Evolutionary conservation across 1,140 invertebrate genomes (phyloP), one percentile per base, ranked within the genome.

Genomic region (Panagrolaimus sp.): DNA sequence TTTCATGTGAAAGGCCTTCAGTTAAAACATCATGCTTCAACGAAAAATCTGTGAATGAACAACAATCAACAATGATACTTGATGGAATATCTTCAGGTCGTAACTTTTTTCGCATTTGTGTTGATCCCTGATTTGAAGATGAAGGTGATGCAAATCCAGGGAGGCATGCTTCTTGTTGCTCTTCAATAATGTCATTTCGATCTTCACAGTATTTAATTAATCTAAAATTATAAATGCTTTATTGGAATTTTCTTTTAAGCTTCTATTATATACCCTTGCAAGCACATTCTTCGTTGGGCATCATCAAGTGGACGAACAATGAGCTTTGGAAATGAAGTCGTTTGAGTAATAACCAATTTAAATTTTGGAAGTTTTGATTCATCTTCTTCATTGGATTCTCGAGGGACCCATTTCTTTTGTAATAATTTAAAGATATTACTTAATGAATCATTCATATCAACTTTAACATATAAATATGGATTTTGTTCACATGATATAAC

Each of bases 401-500:
- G 21, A 1, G 52, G 52, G 14, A 58, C 15, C 73, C 74, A 75
- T 75, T 75, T 75, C 38, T 21, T 14, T 28, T 64, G 72, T n/a
- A 75, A 63, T 28, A 76, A 55, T 21, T 75, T 47, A 47, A 76
- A 79, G n/a, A 76, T 32, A 52, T 65, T 65, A 7, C 45, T 21
- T 12, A 76, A 66, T 17, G 66, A 67, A 62, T 76, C 75, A 43
- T 76, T 76, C 15, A 76, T 68, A 38, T 75, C 62, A 21, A 76
- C 46, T 32, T 69, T 65, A 43, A 77, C 24, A 17, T 48, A 43
- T n/a, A 77, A 58, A 55, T 71, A 58, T 6, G 76, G 76, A 66
- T 77, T 77, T 63, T 77, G 76, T 64, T 77, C 77, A 48, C 77
- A 78, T 14, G 73, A 47, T 9, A 77, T 24, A 5, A 77, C 76